Percentiles rank a stretch among this genome's conserved stretches.
Evolutionary conservation across 2,113 vertebrate species (phyloP).

Genomic region (Poeciliopsis occidentalis): DNA sequence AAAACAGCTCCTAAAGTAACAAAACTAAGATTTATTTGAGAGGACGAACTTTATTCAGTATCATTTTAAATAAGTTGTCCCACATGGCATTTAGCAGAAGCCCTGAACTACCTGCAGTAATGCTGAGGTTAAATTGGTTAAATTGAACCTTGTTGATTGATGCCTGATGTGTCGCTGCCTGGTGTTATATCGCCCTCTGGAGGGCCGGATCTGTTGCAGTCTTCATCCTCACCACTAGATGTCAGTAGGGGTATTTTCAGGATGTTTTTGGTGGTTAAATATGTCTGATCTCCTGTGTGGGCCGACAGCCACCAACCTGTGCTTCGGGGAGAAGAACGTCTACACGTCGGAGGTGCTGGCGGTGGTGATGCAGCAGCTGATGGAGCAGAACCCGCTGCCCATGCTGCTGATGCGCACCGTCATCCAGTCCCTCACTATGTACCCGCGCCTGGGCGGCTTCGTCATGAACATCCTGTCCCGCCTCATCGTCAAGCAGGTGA

Average conservation of each 20-base stretch:
- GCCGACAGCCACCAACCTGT: constrained; percentile 90
- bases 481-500: constrained; percentile 94
- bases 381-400: constrained; percentile 93
- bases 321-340: constrained; percentile 91
- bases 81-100: too few relatives aligned
- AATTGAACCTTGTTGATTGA: too few relatives aligned
- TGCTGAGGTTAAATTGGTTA: too few relatives aligned
- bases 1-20: too few relatives aligned
- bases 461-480: constrained; percentile 96
- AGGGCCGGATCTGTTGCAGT: background rate
- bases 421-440: constrained; percentile 96
- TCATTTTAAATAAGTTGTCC: too few relatives aligned
- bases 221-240: background rate
- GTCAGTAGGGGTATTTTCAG: background rate
- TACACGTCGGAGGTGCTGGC: constrained; percentile 95
- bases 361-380: constrained; percentile 96
- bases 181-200: too few relatives aligned
- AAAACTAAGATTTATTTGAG: too few relatives aligned
- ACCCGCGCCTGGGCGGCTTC: constrained; percentile 91
- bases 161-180: too few relatives aligned
- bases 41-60: too few relatives aligned
- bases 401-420: constrained; percentile 96
- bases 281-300: background rate
- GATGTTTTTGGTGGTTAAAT: background rate
- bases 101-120: too few relatives aligned